Evolutionary conservation across 2,113 vertebrate species (phyloP), one percentile per base, ranked within the genome.

Genomic region (Prionailurus bengalensis): DNA sequence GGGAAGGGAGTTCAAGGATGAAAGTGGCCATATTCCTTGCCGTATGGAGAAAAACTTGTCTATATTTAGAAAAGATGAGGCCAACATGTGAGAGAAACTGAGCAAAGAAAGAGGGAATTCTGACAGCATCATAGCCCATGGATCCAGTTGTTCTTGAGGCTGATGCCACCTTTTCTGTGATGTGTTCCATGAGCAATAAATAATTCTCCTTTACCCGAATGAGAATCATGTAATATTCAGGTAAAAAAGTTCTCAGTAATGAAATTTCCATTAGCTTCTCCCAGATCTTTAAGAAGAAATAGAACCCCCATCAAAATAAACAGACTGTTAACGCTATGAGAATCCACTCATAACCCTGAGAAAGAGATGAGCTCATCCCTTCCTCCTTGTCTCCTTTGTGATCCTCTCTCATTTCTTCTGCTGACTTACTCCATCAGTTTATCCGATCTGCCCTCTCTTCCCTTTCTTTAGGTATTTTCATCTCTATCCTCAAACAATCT

Each of bases 291-390:
- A 89, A 79, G 66, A 91, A 87, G 25, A 89, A 61, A 14, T 0
- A 70, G 25, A 65, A 42, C 1, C 25, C n/a, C 13, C 42, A 88
- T 45, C 87, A 91, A 88, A 88, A 82, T 86, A 97, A 87, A 91
- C n/a, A 71, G 25, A 79, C 31, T 79, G 0, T 70, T 14, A 36
- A 21, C 7, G 12, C 85, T 74, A 21, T 74, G 45, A 5, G 11
- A 85, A 81, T 53, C 21, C 6, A 83, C 14, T 13, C 31, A 55
- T 23, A 71, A 55, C 6, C 42, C 51, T 81, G 27, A 87, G 23
- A 33, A 87, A 89, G 19, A 91, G 15, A 76, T 25, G 17, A 29
- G 4, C 2, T 92, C 86, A 42, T 48, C 39, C 31, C 39, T 91
- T 95, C 45, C 27, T 39, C 29, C 27, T 51, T 93, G 55, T 23